These are phyloP conservation scores for Acromyrmex echinatior DNA, from an alignment of 1,140 invertebrate species.

Conservation along the genomic window DNA sequence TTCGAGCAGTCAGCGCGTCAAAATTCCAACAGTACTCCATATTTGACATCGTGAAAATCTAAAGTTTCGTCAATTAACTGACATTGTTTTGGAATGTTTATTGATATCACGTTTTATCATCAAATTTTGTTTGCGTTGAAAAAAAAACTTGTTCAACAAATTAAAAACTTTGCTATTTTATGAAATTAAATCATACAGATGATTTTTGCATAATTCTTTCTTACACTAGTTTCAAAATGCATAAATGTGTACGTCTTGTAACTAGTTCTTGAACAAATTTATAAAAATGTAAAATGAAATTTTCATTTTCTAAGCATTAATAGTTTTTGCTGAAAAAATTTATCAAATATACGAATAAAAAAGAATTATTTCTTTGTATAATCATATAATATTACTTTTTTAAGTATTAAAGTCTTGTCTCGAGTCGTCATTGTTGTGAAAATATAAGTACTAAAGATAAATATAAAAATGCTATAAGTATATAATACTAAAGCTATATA, in stretches of 20 bases:
- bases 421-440: background rate
- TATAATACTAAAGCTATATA: background rate
- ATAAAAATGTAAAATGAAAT: background rate
- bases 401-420: background rate
- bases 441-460: background rate
- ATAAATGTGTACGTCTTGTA: background rate
- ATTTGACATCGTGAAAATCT: background rate
- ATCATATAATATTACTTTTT: too few relatives aligned
- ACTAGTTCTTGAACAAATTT: background rate
- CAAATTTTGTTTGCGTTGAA: background rate
- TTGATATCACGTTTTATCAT: background rate
- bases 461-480: background rate
- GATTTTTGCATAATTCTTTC: background rate
- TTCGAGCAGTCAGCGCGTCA: background rate
- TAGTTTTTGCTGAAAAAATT: conserved; percentile 13
- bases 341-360: background rate
- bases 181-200: background rate
- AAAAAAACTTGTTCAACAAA: background rate
- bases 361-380: background rate
- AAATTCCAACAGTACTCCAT: background rate
- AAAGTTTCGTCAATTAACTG: background rate
- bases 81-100: conserved; percentile 22
- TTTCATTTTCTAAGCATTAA: background rate
- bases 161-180: background rate
- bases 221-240: too few relatives aligned